A percentile compares a stretch with the other conserved stretches of the same genome.
Conservation (phyloP, 2,888 invertebrate species). For the Chaetogeoica ovagalla region DNA sequence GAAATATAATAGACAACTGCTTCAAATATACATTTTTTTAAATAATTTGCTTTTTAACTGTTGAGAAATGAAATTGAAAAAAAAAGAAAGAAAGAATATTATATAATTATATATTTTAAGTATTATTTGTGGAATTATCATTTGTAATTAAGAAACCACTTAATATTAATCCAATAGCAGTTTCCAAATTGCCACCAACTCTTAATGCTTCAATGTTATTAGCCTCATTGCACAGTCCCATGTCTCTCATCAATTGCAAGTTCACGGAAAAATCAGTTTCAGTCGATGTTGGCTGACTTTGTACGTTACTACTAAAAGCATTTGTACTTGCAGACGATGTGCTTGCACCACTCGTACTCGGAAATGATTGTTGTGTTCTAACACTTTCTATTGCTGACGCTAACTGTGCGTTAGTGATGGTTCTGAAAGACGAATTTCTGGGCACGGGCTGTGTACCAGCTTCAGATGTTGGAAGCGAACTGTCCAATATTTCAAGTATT, state of each 20-base stretch:
- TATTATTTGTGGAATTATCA: neutral
- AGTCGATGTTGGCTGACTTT: neutral
- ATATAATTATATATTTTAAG: neutral
- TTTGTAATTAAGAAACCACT: conserved; percentile 62
- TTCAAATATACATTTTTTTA: too few relatives aligned
- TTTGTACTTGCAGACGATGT: conserved; percentile 27
- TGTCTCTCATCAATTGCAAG: conserved; percentile 76
- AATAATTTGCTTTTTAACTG: too few relatives aligned
- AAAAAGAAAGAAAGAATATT: neutral
- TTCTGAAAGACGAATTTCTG: conserved; percentile 31
- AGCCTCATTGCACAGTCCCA: conserved; percentile 60
- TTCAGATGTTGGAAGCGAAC: conserved; percentile 15
- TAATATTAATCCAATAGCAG: conserved; percentile 87
- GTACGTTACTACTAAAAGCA: neutral
- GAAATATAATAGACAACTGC: too few relatives aligned
- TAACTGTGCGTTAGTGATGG: conserved; percentile 52
- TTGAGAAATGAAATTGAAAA: too few relatives aligned
- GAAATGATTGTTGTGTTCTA: conserved; percentile 18
- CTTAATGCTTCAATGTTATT: conserved; percentile 52
- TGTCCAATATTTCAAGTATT: conserved; percentile 36
- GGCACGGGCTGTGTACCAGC: neutral
- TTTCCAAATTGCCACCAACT: conserved; percentile 75
- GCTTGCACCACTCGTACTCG: conserved; percentile 40
- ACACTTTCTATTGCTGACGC: conserved; percentile 53
- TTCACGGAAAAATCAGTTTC: conserved; percentile 9